Conservation (phyloP, 1,140 invertebrate genomes). For the Drusus annulatus region DNA sequence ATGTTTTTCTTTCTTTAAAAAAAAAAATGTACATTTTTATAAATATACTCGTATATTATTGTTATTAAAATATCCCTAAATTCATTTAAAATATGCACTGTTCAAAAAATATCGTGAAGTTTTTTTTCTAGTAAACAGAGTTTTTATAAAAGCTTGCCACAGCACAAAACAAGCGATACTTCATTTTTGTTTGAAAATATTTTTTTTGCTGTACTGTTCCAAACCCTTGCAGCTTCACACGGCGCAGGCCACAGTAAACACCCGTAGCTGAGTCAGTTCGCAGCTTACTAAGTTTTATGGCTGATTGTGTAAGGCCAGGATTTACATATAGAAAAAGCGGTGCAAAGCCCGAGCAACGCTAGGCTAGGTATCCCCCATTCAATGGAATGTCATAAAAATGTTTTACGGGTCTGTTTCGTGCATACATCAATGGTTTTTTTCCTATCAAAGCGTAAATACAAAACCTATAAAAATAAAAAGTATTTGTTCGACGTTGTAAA, state of each 20-base stretch:
- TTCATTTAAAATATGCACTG: no score
- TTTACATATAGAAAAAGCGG: neutral
- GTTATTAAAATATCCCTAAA: no score
- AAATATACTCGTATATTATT: no score
- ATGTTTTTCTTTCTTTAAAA: no score
- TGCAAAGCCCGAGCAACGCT: neutral
- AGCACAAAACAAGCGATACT: neutral
- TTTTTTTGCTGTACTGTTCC: neutral
- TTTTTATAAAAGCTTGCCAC: neutral
- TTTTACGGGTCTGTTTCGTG: neutral
- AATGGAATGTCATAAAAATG: neutral
- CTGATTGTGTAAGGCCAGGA: slow-evolving; percentile 7
- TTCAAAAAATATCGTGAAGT: no score
- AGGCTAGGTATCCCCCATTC: neutral
- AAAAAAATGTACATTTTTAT: no score
- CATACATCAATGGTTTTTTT: neutral
- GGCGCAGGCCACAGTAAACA: neutral
- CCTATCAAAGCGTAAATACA: no score
- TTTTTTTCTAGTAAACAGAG: no score
- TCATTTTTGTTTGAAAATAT: neutral
- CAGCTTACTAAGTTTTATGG: slow-evolving; percentile 13
- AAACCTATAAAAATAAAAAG: no score
- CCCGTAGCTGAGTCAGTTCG: neutral
- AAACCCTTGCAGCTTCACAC: no score
- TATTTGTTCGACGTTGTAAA: no score